These are phyloP conservation scores for Micrasema longulum DNA, from an alignment of 1,140 invertebrate species.

Conservation along the genomic window DNA sequence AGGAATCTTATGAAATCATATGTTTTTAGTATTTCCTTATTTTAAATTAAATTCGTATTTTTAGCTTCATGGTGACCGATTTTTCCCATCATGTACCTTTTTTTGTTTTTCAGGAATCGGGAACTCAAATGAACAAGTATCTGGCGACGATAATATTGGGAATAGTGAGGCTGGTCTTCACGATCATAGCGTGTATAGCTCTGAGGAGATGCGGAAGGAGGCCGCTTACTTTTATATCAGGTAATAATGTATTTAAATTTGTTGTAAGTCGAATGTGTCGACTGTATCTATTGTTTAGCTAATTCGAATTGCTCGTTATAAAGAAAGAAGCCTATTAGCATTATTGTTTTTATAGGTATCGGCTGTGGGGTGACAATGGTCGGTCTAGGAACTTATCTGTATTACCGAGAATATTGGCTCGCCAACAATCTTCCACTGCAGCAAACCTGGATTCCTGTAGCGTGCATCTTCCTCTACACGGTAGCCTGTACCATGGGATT, in stretches of 20 bases:
- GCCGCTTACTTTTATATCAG: conserved; percentile 76
- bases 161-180: conserved; percentile 71
- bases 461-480: conserved; percentile 73
- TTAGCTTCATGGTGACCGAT: no score
- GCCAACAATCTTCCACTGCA: conserved; percentile 57
- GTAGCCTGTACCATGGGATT: conserved; percentile 76
- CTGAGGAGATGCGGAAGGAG: conserved; percentile 74
- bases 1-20: no score
- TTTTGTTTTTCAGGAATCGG: conserved; percentile 67
- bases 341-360: conserved; percentile 61
- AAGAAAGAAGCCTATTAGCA: no score
- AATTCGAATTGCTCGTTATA: no score
- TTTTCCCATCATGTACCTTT: no score
- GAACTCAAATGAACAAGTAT: conserved; percentile 72
- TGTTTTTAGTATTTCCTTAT: no score
- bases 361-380: conserved; percentile 76
- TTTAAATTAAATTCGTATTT: no score
- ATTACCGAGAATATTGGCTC: conserved; percentile 67
- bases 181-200: conserved; percentile 72
- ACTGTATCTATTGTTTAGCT: no score
- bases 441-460: conserved; percentile 74
- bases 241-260: no score
- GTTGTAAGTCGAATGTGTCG: no score
- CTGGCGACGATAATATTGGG: conserved; percentile 78
- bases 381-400: conserved; percentile 71